Evolutionary conservation across 2,113 vertebrate genomes (phyloP).

Genomic region (Sorex fumeus): DNA sequence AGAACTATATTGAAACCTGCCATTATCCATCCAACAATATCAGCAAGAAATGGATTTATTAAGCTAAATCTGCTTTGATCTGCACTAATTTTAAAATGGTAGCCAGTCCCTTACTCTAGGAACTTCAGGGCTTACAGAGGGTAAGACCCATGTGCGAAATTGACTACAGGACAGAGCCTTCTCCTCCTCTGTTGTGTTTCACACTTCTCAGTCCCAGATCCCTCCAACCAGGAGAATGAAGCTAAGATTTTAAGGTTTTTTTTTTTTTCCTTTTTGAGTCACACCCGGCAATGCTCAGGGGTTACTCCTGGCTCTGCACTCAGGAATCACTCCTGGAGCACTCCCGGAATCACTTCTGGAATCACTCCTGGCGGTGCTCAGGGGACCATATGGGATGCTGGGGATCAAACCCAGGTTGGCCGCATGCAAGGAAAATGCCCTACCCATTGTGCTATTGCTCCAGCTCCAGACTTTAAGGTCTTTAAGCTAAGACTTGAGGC

Average conservation of each 20-base stretch:
- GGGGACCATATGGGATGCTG: too few relatives aligned
- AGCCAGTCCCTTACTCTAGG: neutral
- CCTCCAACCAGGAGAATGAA: neutral
- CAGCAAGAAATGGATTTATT: conserved; percentile 2
- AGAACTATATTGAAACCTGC: neutral
- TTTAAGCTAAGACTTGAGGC: too few relatives aligned
- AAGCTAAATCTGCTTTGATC: conserved; percentile 7
- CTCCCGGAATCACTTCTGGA: too few relatives aligned
- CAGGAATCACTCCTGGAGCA: too few relatives aligned
- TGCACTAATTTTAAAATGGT: neutral
- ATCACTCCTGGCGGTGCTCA: too few relatives aligned
- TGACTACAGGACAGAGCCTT: neutral
- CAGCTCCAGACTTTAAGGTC: too few relatives aligned
- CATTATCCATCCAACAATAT: neutral
- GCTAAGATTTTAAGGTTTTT: neutral
- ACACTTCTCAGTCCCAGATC: neutral
- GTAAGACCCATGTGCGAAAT: neutral
- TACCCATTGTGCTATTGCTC: too few relatives aligned
- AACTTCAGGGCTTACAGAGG: neutral
- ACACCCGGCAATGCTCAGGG: too few relatives aligned
- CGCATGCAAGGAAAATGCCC: too few relatives aligned
- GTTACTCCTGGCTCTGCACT: too few relatives aligned
- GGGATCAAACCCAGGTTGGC: too few relatives aligned
- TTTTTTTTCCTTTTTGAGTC: too few relatives aligned
- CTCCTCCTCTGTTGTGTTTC: neutral